A percentile compares a stretch with the other conserved stretches of the same genome.
phyloP scores from a whole-genome alignment of 2,797 vertebrate species.

The Spinus pinus region DNA sequence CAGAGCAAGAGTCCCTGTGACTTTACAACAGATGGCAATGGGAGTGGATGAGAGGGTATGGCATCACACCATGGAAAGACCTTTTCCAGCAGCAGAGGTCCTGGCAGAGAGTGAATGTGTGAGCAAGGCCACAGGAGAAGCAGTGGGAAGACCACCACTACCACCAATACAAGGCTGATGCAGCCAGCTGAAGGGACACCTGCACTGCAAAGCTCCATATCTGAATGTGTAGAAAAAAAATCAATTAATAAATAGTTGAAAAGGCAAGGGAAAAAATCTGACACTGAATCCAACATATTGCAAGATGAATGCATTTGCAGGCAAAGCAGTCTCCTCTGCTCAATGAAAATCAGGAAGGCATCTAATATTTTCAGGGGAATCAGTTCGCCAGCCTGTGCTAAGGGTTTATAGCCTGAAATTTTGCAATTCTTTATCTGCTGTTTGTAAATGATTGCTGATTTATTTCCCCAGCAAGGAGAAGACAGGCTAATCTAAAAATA shows the following conservation, averaged over 20 bases:
- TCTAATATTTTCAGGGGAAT: neutral
- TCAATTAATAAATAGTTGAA: neutral
- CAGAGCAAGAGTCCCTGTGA: neutral
- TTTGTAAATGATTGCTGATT: slow-evolving; percentile 22
- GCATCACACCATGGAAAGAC: neutral
- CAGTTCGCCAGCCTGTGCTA: neutral
- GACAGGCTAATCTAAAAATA: slow-evolving; percentile 48
- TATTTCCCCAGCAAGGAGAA: slow-evolving; percentile 3
- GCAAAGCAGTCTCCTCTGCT: neutral
- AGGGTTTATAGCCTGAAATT: neutral
- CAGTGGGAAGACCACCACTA: accelerated
- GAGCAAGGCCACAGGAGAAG: neutral
- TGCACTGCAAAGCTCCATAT: neutral
- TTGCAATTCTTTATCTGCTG: slow-evolving; percentile 13
- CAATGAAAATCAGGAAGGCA: neutral
- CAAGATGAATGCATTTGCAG: neutral
- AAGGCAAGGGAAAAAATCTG: neutral
- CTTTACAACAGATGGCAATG: neutral
- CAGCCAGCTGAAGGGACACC: neutral
- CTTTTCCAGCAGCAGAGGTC: neutral
- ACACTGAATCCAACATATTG: neutral
- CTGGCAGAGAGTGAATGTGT: accelerated
- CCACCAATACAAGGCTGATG: neutral
- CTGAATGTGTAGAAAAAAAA: neutral
- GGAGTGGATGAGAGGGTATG: neutral